phyloP scores from a whole-genome alignment of 2,888 invertebrate genomes.

The Nemoura dubitans region DNA sequence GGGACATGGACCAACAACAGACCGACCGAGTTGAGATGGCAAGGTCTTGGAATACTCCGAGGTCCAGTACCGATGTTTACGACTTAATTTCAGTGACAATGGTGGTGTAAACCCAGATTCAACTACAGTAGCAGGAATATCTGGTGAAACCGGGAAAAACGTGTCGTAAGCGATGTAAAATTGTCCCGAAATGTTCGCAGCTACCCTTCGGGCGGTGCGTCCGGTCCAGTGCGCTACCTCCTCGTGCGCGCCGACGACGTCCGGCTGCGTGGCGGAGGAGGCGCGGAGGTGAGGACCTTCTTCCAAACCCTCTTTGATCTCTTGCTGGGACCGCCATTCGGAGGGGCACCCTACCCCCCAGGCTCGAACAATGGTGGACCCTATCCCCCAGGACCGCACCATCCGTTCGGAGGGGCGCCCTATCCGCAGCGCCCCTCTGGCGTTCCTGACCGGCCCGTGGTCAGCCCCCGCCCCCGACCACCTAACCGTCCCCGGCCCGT shows the following conservation, averaged over 20 bases:
- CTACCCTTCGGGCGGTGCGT: neutral
- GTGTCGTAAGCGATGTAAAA: no score
- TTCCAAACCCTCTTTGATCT: neutral
- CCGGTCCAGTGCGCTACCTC: neutral
- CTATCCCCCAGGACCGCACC: neutral
- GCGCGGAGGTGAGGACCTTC: conserved; percentile 25
- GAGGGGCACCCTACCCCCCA: neutral
- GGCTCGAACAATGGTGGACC: neutral
- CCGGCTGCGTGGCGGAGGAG: neutral
- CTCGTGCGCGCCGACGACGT: neutral
- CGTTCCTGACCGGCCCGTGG: neutral
- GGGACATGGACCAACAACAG: no score
- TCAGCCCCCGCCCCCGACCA: neutral
- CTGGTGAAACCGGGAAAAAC: no score
- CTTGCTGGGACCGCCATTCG: conserved; percentile 22
- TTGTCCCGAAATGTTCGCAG: neutral
- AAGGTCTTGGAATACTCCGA: no score
- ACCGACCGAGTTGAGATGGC: no score
- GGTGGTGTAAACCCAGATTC: no score
- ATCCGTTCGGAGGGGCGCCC: neutral
- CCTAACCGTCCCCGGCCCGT: neutral
- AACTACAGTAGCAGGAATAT: no score
- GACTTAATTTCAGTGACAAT: no score
- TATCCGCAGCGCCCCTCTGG: neutral
- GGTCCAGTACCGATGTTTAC: no score